Percentiles rank a stretch among this genome's conserved stretches.
phyloP scores from a whole-genome alignment of 2,888 invertebrate species.

The Parnassius glacialis region DNA sequence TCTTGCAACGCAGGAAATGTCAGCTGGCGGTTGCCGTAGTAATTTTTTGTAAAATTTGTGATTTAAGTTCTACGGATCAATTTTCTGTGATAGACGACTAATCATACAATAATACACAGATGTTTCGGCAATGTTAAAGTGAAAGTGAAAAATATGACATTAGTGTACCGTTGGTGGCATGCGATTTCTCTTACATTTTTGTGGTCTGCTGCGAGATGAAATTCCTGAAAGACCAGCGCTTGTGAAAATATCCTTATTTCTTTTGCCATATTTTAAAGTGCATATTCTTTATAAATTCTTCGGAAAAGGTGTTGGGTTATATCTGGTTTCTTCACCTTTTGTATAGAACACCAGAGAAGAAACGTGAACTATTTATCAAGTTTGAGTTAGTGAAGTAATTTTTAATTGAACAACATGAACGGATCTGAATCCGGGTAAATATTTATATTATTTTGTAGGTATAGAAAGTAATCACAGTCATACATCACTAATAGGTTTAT shows the following conservation, averaged over 20 bases:
- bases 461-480: no score
- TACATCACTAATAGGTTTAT: no score
- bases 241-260: conserved; percentile 60
- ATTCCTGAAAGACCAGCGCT: conserved; percentile 59
- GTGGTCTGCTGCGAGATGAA: conserved; percentile 75
- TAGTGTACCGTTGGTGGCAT: conserved; percentile 70
- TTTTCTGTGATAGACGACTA: conserved; percentile 49
- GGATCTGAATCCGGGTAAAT: conserved; percentile 90
- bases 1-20: conserved; percentile 80
- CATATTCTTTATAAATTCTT: conserved; percentile 39
- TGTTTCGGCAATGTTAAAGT: conserved; percentile 43
- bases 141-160: conserved; percentile 68
- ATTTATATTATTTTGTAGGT: conserved; percentile 5
- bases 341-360: conserved; percentile 53
- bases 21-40: conserved; percentile 75
- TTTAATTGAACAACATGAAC: conserved; percentile 81
- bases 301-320: conserved; percentile 49
- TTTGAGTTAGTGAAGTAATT: conserved; percentile 34
- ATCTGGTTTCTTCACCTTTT: conserved; percentile 45
- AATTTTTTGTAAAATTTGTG: conserved; percentile 64
- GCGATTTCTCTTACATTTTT: conserved; percentile 78
- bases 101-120: conserved; percentile 41
- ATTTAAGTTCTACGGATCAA: conserved; percentile 51
- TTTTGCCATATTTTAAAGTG: conserved; percentile 61
- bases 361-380: conserved; percentile 43